Conservation (phyloP, 2,797 vertebrate genomes). For the Anas georgica region DNA sequence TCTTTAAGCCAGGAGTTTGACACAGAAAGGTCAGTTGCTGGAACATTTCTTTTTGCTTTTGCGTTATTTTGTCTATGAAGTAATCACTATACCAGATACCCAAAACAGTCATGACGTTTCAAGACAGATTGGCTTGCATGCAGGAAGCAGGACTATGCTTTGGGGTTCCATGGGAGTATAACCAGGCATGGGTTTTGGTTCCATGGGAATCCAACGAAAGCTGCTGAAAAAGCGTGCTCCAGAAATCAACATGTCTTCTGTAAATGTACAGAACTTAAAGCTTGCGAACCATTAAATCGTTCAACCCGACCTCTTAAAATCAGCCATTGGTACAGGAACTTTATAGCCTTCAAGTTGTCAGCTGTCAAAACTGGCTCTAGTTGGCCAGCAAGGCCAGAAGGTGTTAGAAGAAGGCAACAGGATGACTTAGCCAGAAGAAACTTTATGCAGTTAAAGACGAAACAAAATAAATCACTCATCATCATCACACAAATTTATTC, state of each 20-base stretch:
- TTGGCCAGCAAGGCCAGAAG: not conserved
- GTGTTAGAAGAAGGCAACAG: not conserved
- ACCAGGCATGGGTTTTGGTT: not conserved
- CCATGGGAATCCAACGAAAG: not conserved
- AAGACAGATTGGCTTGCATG: not conserved
- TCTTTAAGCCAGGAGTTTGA: not conserved
- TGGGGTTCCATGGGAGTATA: not conserved
- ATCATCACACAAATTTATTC: not conserved
- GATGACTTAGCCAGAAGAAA: not conserved
- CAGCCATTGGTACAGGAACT: not conserved
- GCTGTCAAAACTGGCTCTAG: not conserved
- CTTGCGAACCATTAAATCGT: not conserved
- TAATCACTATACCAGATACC: not conserved
- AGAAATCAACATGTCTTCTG: not conserved
- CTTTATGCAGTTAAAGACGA: not conserved
- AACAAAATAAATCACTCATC: not conserved
- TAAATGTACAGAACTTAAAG: not conserved
- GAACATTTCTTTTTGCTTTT: constrained; percentile 14
- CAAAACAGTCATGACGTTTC: not conserved
- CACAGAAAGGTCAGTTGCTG: not conserved
- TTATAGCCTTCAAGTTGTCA: not conserved
- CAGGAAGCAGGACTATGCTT: not conserved
- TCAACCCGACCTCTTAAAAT: not conserved
- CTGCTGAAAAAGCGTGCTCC: not conserved
- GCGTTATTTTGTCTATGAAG: not conserved